phyloP scores from a whole-genome alignment of 92 coral and sea anemone species.

The Parazoanthus atlanticus region DNA sequence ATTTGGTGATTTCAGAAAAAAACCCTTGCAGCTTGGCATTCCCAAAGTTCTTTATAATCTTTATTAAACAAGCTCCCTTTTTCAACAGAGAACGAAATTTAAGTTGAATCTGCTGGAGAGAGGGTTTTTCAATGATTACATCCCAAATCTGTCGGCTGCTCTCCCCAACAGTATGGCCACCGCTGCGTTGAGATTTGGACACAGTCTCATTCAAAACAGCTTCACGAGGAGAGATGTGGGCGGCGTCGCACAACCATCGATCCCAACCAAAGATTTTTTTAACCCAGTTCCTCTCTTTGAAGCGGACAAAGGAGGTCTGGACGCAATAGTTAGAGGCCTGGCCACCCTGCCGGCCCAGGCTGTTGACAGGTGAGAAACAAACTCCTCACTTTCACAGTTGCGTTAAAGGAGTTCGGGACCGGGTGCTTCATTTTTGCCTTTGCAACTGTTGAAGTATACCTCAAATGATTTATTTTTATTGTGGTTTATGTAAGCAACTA shows the following conservation, averaged over 20 bases:
- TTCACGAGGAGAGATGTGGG: slow-evolving; percentile 19
- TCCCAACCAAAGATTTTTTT: slow-evolving; percentile 35
- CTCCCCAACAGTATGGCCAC: slow-evolving; percentile 38
- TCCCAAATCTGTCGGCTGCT: slow-evolving; percentile 15
- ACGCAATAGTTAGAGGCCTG: slow-evolving; percentile 42
- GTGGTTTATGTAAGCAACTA: too few species aligned
- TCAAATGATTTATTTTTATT: too few species aligned
- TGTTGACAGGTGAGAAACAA: slow-evolving; percentile 30
- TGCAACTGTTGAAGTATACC: too few species aligned
- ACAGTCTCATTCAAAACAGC: slow-evolving; percentile 33
- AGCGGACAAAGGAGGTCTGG: slow-evolving; percentile 14
- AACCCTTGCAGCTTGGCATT: too few species aligned
- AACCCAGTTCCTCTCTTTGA: slow-evolving; percentile 44
- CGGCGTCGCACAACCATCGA: slow-evolving; percentile 1
- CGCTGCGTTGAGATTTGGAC: slow-evolving; percentile 58
- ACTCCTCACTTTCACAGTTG: too few species aligned
- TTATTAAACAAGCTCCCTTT: neutral
- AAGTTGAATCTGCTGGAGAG: neutral
- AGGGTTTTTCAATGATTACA: slow-evolving; percentile 34
- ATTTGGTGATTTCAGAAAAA: too few species aligned
- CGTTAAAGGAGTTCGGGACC: too few species aligned
- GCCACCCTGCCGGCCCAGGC: slow-evolving; percentile 24
- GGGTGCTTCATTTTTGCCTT: too few species aligned
- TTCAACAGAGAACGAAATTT: slow-evolving; percentile 2
- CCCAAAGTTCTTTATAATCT: too few species aligned